phyloP scores from a whole-genome alignment of 2,797 vertebrate genomes.

The Aplochiton taeniatus region DNA sequence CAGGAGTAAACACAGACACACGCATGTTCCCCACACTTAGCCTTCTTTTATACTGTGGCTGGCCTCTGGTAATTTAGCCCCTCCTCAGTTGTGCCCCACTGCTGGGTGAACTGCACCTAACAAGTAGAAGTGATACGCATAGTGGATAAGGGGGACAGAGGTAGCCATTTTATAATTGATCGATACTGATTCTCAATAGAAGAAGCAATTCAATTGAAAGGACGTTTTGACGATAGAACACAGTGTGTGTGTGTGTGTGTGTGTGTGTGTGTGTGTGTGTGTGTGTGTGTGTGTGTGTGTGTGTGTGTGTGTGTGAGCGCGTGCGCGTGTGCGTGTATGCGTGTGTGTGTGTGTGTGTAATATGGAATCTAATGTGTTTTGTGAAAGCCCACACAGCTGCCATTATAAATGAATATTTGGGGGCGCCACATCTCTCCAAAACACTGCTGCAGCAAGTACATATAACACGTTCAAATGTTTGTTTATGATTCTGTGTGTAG shows the following conservation, averaged over 20 bases:
- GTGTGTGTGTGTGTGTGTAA: slow-evolving; percentile 1
- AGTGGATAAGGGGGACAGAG: too few species aligned
- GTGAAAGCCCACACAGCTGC: background rate
- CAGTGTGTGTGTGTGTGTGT: slow-evolving; percentile 6
- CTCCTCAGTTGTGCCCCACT: slow-evolving; percentile 46
- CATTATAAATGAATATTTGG: too few species aligned
- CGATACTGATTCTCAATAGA: too few species aligned
- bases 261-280: slow-evolving; percentile 17
- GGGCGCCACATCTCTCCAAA: too few species aligned
- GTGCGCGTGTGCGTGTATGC: slow-evolving; percentile 1
- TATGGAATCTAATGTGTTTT: too few species aligned
- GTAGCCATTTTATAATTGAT: too few species aligned
- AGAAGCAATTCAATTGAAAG: too few species aligned
- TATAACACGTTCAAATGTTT: too few species aligned
- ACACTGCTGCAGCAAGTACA: too few species aligned
- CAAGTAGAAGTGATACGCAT: background rate
- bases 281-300: background rate
- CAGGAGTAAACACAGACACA: slow-evolving; percentile 8
- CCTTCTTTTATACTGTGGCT: slow-evolving; percentile 56
- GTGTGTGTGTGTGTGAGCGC: slow-evolving; percentile 18
- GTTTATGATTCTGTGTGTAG: too few species aligned
- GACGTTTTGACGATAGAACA: slow-evolving; percentile 1
- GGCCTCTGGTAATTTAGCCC: slow-evolving; percentile 28
- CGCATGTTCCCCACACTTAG: background rate
- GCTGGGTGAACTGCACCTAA: slow-evolving; percentile 5